Base-by-base conservation (phyloP, 2,113 vertebrate species). In the Malurus elegans region DNA sequence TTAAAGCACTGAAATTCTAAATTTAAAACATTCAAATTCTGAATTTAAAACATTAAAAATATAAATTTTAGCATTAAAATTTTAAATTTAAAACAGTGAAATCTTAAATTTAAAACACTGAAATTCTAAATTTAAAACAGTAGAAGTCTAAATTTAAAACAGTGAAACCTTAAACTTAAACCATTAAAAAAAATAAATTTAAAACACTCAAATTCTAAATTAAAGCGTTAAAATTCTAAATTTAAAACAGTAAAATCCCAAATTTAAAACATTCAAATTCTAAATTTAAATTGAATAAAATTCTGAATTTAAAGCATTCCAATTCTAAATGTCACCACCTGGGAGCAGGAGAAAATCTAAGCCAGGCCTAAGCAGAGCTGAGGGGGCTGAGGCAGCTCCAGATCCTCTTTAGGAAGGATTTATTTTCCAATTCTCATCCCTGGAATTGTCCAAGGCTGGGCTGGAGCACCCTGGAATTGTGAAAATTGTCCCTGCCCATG, bases 61-160 rank as follows among this genome's bases (percentile, higher is more conserved):
- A 10, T 1, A 20, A 9, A 44, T 31, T 24, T 3, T 4, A 14
- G 10, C 0, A 8, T 19, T 2, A 31, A 36, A 36, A 17, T 5
- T 3, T 25, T 0, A 21, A 12, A 47, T 29, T 58, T 5, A n/a
- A 13, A 44, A 12, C 1, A 19, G 6, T 1, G 25, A 42, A 42
- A 19, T 42, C 7, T 34, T 5, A n/a, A 14, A 26, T 18, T 48
- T 47, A 18, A 34, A 34, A 26, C 4, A 19, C 8, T 11, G 15
- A 48, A 18, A 70, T 17, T 5, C 31, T 0, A 9, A 29, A 53
- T 31, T 12, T 3, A 7, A 25, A 25, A 32, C 3, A 6, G 18
- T 2, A 24, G 19, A 4, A 19, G 42, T 10, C 20, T 0, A 18
- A 7, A 24, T 31, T 31, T 18, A 29, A 34, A 44, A 34, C 2